Evolutionary conservation across 2,797 vertebrate species (phyloP).

Genomic region (Crenichthys baileyi): DNA sequence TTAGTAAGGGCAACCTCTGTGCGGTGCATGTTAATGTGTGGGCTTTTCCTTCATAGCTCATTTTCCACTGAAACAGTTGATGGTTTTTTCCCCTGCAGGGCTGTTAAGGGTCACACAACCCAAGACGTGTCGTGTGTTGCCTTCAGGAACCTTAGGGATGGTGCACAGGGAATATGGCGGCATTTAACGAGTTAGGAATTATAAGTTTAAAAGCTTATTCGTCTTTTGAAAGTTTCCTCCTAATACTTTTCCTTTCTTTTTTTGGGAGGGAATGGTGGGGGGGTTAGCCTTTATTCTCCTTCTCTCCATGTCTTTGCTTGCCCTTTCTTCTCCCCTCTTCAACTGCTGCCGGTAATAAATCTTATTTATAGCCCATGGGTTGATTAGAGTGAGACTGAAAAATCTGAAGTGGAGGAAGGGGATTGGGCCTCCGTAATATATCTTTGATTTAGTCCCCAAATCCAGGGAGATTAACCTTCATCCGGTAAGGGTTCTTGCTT

Average conservation of each 20-base stretch:
- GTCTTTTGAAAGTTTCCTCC: not conserved
- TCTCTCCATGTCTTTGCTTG: slow-evolving; percentile 37
- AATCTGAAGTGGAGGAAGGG: slow-evolving; percentile 68
- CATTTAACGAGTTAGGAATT: slow-evolving; percentile 25
- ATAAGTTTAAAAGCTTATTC: slow-evolving; percentile 7
- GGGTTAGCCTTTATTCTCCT: slow-evolving; percentile 48
- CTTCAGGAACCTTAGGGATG: slow-evolving; percentile 31
- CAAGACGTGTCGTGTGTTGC: slow-evolving; percentile 37
- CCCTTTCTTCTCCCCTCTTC: slow-evolving; percentile 45
- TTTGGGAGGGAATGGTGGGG: slow-evolving; percentile 14
- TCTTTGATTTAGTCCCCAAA: slow-evolving; percentile 62
- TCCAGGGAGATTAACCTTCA: slow-evolving; percentile 71
- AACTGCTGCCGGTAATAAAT: slow-evolving; percentile 77
- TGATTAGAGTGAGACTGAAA: slow-evolving; percentile 77
- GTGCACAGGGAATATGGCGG: slow-evolving; percentile 11
- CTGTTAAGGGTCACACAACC: slow-evolving; percentile 43
- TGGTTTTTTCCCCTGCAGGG: slow-evolving; percentile 39
- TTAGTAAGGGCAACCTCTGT: slow-evolving; percentile 7
- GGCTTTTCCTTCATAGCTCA: slow-evolving; percentile 29
- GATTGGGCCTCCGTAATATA: slow-evolving; percentile 65
- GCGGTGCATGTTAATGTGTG: slow-evolving; percentile 14
- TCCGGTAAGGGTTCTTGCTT: slow-evolving; percentile 71
- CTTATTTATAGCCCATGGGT: slow-evolving; percentile 72
- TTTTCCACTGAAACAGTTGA: slow-evolving; percentile 37
- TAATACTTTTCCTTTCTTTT: not conserved